Base-by-base conservation (phyloP, 2,888 invertebrate species). In the Scaptomyza caliginosa region DNA sequence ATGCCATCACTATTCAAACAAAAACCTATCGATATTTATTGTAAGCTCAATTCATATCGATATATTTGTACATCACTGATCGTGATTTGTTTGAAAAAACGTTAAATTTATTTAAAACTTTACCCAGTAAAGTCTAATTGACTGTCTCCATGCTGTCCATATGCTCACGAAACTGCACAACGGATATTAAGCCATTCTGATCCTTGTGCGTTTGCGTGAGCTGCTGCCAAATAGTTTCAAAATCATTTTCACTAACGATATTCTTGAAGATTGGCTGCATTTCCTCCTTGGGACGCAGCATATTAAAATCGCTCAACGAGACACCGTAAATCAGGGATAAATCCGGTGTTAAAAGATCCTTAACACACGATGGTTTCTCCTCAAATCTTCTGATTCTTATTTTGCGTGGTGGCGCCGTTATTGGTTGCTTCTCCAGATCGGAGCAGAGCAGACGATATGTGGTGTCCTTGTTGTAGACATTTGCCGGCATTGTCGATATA, bases 371-470 rank as follows among this genome's bases (percentile, higher is more conserved):
- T 81, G 2, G 60, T 67, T 8, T 74, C 68, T 73, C 54, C 3
- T 59, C 73, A 3, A 19, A 2, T 10, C 48, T 8, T 1, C 58
- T 28, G 0, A 26, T 16, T 6, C 32, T 34, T 4, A 32, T 23
- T 28, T 42, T 50, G 0, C 8, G 36, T 5, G 10, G 16, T 3
- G 30, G 13, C 3, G 30, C 62, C 23, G 64, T 57, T 3, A 21
- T 34, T 5, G 73, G 57, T 4, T 58, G 34, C 42, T 84, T 89
- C 0, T 43, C 3, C 0, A 64, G 66, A 69, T 89, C 89, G 5
- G 67, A 43, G 58, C 86, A 90, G 21, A 90, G 38, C 8, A 73
- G 21, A 0, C 88, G 76, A 66, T 90, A 90, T 11, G 89, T 89
- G 0, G 90, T 90, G 0, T 77, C 77, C 55, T 85, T 82, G 16